A percentile compares a stretch with the other conserved stretches of the same genome.
Evolutionary conservation across 1,140 invertebrate species (phyloP).

Genomic region (Sminthurinus signatus): DNA sequence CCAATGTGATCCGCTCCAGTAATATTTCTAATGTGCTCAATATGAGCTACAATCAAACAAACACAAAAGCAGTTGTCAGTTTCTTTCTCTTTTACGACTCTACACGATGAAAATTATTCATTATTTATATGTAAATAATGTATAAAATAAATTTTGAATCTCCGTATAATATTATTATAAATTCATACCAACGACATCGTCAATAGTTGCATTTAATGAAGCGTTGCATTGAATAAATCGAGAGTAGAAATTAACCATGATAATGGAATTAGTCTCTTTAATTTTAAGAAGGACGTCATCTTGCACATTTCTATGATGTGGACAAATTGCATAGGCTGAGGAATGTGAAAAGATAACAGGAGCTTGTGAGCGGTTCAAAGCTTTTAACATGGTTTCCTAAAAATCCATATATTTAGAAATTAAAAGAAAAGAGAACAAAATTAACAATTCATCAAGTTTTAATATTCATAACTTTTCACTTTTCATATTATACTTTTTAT

Average conservation of each 20-base stretch:
- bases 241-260: slow-evolving; percentile 52
- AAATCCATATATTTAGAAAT: too few relatives aligned
- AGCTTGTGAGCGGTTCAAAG: slow-evolving; percentile 49
- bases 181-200: slow-evolving; percentile 48
- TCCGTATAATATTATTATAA: background rate
- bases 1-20: slow-evolving; percentile 42
- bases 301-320: slow-evolving; percentile 55
- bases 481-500: too few relatives aligned
- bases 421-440: too few relatives aligned
- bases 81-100: background rate
- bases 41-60: slow-evolving; percentile 48
- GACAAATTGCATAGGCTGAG: slow-evolving; percentile 51
- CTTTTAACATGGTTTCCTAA: slow-evolving; percentile 46
- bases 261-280: slow-evolving; percentile 49
- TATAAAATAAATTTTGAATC: background rate
- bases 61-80: background rate
- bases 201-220: slow-evolving; percentile 43
- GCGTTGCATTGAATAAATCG: slow-evolving; percentile 48
- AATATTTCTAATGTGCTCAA: slow-evolving; percentile 48
- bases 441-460: too few relatives aligned
- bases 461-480: too few relatives aligned
- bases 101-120: background rate
- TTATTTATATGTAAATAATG: background rate
- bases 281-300: slow-evolving; percentile 52
- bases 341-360: slow-evolving; percentile 63